These are phyloP conservation scores for Linyphia triangularis DNA, from an alignment of 2,888 invertebrate genomes.

Conservation along the genomic window DNA sequence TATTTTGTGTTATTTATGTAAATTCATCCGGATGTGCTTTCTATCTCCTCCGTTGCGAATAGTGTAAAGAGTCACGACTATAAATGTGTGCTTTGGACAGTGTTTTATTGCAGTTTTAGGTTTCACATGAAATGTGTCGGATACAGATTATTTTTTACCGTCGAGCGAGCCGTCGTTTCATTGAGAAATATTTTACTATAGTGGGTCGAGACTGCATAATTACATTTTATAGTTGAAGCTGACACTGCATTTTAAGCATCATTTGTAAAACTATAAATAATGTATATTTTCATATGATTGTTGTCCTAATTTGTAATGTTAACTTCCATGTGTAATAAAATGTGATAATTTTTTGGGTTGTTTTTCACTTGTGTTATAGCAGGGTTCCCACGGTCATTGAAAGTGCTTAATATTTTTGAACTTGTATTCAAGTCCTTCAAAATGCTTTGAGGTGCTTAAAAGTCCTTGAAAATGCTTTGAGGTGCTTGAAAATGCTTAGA, in stretches of 20 bases:
- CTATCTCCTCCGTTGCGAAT: slow-evolving; percentile 21
- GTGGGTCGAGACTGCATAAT: slow-evolving; percentile 1
- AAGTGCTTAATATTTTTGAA: no score
- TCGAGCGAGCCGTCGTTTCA: neutral
- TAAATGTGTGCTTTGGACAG: slow-evolving; percentile 30
- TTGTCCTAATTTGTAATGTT: slow-evolving; percentile 64
- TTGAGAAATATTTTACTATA: slow-evolving; percentile 54
- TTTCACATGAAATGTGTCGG: slow-evolving; percentile 14
- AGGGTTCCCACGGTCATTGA: no score
- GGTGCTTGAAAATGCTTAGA: no score
- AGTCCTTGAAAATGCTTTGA: no score
- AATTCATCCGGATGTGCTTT: slow-evolving; percentile 43
- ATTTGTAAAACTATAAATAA: slow-evolving; percentile 65
- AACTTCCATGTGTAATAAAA: slow-evolving; percentile 63
- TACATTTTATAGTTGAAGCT: slow-evolving; percentile 46
- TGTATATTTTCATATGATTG: slow-evolving; percentile 72
- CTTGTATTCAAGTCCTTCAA: no score
- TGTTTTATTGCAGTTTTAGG: slow-evolving; percentile 47
- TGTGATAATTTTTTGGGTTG: slow-evolving; percentile 72
- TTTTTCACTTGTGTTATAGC: no score
- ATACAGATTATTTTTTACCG: slow-evolving; percentile 43
- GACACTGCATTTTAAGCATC: slow-evolving; percentile 69
- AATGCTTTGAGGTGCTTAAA: no score
- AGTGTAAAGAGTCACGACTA: slow-evolving; percentile 23
- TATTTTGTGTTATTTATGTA: slow-evolving; percentile 31